Percentiles rank a stretch among this genome's conserved stretches.
Conservation (phyloP, 2,888 invertebrate species). For the Trichopoda pennipes region DNA sequence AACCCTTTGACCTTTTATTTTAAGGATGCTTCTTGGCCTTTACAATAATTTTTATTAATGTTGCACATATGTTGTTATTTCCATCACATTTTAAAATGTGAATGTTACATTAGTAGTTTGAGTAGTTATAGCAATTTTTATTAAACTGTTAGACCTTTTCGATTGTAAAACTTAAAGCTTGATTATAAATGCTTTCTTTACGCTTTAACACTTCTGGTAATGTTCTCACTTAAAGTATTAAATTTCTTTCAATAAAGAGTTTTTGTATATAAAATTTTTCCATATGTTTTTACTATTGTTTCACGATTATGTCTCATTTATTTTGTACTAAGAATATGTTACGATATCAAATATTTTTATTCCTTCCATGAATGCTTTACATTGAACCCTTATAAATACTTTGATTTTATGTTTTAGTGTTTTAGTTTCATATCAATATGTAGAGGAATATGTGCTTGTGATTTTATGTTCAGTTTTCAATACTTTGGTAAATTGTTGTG, state of each 20-base stretch:
- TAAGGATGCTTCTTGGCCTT: background rate
- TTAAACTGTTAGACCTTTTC: conserved; percentile 37
- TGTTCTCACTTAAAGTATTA: conserved; percentile 57
- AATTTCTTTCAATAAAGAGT: conserved; percentile 52
- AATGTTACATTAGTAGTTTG: background rate
- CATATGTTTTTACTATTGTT: conserved; percentile 38
- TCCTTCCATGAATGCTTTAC: background rate
- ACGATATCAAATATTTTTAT: conserved; percentile 24
- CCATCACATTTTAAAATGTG: conserved; percentile 7
- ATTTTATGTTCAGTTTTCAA: background rate
- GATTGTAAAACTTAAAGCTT: background rate
- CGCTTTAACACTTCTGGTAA: conserved; percentile 13
- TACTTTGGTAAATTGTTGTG: conserved; percentile 63
- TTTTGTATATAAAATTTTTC: conserved; percentile 5
- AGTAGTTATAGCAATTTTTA: conserved; percentile 11
- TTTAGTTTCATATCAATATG: conserved; percentile 22
- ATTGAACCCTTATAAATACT: conserved; percentile 54
- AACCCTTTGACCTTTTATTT: conserved; percentile 45
- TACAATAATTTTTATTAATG: conserved; percentile 56
- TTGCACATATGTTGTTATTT: conserved; percentile 61
- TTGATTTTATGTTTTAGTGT: conserved; percentile 50
- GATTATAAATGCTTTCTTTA: conserved; percentile 3
- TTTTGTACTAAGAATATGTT: conserved; percentile 60
- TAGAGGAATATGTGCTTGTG: background rate
- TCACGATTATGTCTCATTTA: conserved; percentile 66